Percentiles rank a stretch among this genome's conserved stretches.
Evolutionary conservation across 2,113 vertebrate genomes (phyloP).

Genomic region (Phainopepla nitens): DNA sequence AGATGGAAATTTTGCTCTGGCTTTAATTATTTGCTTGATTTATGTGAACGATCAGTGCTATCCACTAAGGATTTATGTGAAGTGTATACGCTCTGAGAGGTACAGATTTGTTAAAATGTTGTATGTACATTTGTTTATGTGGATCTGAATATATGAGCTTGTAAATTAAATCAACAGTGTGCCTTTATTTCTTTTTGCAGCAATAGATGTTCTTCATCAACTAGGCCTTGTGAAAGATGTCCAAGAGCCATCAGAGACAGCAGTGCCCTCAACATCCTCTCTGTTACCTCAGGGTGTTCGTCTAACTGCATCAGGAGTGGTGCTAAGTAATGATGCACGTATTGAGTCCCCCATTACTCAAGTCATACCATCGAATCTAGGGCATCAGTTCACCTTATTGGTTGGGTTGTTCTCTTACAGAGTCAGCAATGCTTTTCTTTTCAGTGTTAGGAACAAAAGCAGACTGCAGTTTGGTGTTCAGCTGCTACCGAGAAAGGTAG

Average conservation of each 20-base stretch:
- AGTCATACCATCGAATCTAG: conserved; percentile 76
- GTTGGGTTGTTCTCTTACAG: conserved; percentile 84
- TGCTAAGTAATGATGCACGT: conserved; percentile 72
- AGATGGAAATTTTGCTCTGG: neutral
- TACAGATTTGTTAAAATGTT: neutral
- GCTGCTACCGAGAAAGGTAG: conserved; percentile 84
- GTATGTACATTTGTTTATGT: neutral
- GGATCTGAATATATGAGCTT: neutral
- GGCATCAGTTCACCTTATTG: conserved; percentile 82
- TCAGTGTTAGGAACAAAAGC: conserved; percentile 85
- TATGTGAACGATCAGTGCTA: neutral
- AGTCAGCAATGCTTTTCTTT: conserved; percentile 91
- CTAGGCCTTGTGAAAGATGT: conserved; percentile 80
- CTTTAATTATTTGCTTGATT: neutral
- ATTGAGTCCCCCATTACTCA: conserved; percentile 76
- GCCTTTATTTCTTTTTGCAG: conserved; percentile 73
- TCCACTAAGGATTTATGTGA: neutral
- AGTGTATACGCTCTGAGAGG: neutral
- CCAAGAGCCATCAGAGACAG: conserved; percentile 53
- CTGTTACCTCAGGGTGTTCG: conserved; percentile 70
- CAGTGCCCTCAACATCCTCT: conserved; percentile 51
- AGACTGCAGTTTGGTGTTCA: conserved; percentile 90
- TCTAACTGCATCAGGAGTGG: conserved; percentile 74
- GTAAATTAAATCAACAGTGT: conserved; percentile 8
- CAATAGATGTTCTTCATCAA: conserved; percentile 88